Evolutionary conservation across 2,113 vertebrate genomes (phyloP).

Genomic region (human): DNA sequence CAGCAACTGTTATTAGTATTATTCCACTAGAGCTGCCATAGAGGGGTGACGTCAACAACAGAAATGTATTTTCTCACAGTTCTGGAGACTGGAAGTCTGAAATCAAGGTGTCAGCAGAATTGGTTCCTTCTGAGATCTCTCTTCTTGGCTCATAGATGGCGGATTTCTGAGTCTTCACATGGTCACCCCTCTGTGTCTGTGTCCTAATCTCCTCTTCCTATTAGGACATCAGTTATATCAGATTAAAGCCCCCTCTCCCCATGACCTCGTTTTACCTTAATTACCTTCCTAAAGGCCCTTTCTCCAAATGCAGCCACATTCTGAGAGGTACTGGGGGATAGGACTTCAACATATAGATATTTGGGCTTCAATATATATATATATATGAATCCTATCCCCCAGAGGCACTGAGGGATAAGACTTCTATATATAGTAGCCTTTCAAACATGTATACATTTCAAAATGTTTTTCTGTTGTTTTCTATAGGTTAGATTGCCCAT

Average conservation of each 20-base stretch:
- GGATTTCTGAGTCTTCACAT: accelerated
- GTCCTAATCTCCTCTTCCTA: neutral
- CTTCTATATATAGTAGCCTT: neutral
- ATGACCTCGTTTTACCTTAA: neutral
- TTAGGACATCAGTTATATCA: neutral
- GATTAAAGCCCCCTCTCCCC: neutral
- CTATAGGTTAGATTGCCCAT: neutral
- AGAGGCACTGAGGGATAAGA: neutral
- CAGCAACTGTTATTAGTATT: accelerated
- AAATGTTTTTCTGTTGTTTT: neutral
- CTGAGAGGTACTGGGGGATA: neutral
- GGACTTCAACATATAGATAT: neutral
- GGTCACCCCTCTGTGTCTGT: too few relatives aligned
- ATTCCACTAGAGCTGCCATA: accelerated
- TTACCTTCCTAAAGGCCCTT: neutral
- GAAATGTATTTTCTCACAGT: neutral
- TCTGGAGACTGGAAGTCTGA: neutral
- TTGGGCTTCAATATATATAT: too few relatives aligned
- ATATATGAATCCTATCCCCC: too few relatives aligned
- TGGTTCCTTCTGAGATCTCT: neutral
- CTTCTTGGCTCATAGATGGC: neutral
- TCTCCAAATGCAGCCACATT: neutral
- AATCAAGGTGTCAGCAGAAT: neutral
- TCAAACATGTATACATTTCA: neutral
- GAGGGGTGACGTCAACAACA: neutral